Conservation (phyloP, 2,113 vertebrate genomes). For the Pelobates fuscus region DNA sequence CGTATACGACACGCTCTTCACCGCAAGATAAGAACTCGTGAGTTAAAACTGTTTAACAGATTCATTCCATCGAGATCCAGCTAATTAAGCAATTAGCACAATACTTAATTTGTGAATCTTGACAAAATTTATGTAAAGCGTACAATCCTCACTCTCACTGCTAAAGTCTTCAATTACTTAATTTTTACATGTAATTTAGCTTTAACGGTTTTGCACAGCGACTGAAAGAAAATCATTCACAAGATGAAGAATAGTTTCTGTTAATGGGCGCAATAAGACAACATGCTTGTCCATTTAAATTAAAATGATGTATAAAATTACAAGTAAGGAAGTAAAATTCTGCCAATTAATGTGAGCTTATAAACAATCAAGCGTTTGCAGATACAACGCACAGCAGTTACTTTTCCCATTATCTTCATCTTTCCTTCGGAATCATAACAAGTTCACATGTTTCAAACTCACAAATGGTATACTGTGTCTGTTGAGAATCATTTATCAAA, state of each 20-base stretch:
- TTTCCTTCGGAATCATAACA: neutral
- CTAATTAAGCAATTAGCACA: constrained; percentile 34
- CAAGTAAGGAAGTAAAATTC: neutral
- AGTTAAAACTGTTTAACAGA: constrained; percentile 9
- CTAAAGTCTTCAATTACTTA: constrained; percentile 32
- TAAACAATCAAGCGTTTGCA: neutral
- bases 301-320: neutral
- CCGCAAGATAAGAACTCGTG: constrained; percentile 14
- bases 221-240: constrained; percentile 5
- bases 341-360: neutral
- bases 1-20: constrained; percentile 12
- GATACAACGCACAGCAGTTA: neutral
- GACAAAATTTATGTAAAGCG: constrained; percentile 34
- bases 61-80: constrained; percentile 9
- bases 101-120: constrained; percentile 43
- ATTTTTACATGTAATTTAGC: constrained; percentile 32
- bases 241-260: neutral
- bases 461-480: neutral
- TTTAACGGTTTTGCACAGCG: constrained; percentile 24
- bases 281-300: neutral
- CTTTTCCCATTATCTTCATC: neutral
- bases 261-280: neutral
- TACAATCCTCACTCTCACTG: constrained; percentile 22
- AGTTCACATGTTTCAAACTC: neutral
- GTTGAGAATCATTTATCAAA: neutral